Evolutionary conservation across 2,797 vertebrate genomes (phyloP), one percentile per base, ranked within the genome.

Genomic region (Crocodylus rhombifer): DNA sequence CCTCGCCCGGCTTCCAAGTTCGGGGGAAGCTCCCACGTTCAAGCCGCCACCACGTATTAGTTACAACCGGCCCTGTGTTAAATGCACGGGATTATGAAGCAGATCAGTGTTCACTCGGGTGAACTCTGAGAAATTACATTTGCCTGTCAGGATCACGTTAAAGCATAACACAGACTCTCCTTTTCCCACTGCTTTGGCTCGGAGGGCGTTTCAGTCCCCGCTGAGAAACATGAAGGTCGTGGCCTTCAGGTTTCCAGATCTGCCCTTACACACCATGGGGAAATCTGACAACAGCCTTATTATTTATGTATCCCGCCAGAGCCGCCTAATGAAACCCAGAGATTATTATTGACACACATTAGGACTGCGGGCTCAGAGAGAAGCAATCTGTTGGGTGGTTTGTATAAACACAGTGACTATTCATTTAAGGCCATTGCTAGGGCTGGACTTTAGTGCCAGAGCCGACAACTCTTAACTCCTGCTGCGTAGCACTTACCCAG

Each of bases 161-260:
- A 98, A 98, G 97, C 98, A 97, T 92, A 98, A 98, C 98, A 98
- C 98, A 98, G 98, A 97, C 98, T 97, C 95, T 97, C 96, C 97
- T 95, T 98, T 98, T 98, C 98, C 98, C 98, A 98, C 94, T 94
- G 80, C 96, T 91, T 55, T 62, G 96, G 95, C 85, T 96, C 97
- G 14, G 83, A 95, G 97, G 98, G 97, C 88, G 97, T 97, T 98
- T 98, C 64, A 94, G 96, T 98, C 97, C 98, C 98, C 6, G 93
- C 97, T 63, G 98, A 97, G 97, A 97, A 98, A 98, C 98, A 98
- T 21, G 81, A 86, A 97, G 98, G 98, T 98, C 98, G 65, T 26
- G 98, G 95, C 98, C 98, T 87, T 67, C 90, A 89, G 93, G 91
- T 98, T 97, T 95, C 97, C 97, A 97, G 98, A 86, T 67, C 97